These are phyloP conservation scores for Muntiacus reevesi DNA, from an alignment of 2,113 vertebrate species.

Conservation along the genomic window DNA sequence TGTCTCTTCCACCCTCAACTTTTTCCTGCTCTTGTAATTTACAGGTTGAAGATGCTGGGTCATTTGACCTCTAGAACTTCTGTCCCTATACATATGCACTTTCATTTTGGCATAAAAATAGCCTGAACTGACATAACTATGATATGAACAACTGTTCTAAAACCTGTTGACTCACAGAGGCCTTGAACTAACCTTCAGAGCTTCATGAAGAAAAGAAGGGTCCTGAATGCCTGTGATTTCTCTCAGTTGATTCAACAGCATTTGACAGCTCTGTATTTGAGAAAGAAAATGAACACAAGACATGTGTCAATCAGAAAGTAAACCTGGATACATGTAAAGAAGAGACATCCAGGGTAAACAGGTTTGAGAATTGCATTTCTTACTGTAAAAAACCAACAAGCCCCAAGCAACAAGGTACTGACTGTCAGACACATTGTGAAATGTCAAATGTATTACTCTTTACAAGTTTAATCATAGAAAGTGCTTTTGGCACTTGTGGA, in stretches of 20 bases:
- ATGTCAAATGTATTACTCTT: background rate
- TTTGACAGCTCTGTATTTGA: conserved; percentile 82
- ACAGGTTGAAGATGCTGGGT: background rate
- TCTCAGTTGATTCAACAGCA: conserved; percentile 91
- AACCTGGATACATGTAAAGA: background rate
- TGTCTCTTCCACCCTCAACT: too few species aligned
- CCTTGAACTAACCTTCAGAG: conserved; percentile 88
- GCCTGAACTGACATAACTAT: background rate
- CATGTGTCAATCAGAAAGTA: background rate
- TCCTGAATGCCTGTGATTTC: conserved; percentile 97
- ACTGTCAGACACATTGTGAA: background rate
- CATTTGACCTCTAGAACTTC: background rate
- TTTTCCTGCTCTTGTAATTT: background rate
- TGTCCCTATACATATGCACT: background rate
- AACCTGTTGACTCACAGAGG: background rate
- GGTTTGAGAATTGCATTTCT: background rate
- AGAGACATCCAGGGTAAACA: background rate
- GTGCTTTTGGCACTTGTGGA: background rate
- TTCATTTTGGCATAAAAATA: background rate
- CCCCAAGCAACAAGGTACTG: background rate
- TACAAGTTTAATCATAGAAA: background rate
- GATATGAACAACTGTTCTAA: background rate
- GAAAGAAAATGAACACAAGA: conserved; percentile 2
- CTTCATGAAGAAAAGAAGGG: conserved; percentile 85
- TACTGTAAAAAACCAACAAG: background rate